phyloP scores from a whole-genome alignment of 2,113 vertebrate genomes.

The Hucho hucho region DNA sequence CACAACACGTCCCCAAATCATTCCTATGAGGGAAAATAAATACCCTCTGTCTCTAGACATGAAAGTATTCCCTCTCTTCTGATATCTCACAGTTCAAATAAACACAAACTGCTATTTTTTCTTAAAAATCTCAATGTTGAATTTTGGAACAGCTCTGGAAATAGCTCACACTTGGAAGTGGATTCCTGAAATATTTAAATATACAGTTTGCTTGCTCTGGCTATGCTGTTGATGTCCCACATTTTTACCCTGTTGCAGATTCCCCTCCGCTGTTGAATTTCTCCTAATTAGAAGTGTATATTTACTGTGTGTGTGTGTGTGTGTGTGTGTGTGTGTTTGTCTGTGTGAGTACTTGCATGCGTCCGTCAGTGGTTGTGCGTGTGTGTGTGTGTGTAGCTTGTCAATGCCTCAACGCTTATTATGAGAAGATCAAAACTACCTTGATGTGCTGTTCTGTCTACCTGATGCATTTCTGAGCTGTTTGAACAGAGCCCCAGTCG shows the following conservation, averaged over 20 bases:
- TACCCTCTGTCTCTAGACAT: neutral
- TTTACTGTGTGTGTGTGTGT: slow-evolving; percentile 4
- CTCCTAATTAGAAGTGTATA: slow-evolving; percentile 30
- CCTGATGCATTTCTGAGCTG: neutral
- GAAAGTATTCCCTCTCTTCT: neutral
- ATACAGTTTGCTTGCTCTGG: slow-evolving; percentile 57
- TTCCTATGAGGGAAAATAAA: neutral
- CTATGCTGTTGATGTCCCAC: slow-evolving; percentile 53
- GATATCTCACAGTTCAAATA: slow-evolving; percentile 25
- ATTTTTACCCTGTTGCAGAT: slow-evolving; percentile 53
- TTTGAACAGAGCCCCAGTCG: neutral
- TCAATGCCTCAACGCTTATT: neutral
- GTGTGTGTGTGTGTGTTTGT: neutral
- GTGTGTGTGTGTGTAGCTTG: neutral
- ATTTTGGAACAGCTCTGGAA: slow-evolving; percentile 76
- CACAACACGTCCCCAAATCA: slow-evolving; percentile 9
- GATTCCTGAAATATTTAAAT: slow-evolving; percentile 77
- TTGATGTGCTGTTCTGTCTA: neutral
- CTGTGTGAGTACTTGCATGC: neutral
- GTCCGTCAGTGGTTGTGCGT: neutral
- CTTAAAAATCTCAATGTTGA: slow-evolving; percentile 68
- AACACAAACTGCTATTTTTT: slow-evolving; percentile 37
- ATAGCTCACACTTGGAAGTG: slow-evolving; percentile 72
- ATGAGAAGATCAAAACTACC: neutral
- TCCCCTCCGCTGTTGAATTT: slow-evolving; percentile 23